Evolutionary conservation across 2,113 vertebrate species (phyloP).

Genomic region (Platycercus adscitus): DNA sequence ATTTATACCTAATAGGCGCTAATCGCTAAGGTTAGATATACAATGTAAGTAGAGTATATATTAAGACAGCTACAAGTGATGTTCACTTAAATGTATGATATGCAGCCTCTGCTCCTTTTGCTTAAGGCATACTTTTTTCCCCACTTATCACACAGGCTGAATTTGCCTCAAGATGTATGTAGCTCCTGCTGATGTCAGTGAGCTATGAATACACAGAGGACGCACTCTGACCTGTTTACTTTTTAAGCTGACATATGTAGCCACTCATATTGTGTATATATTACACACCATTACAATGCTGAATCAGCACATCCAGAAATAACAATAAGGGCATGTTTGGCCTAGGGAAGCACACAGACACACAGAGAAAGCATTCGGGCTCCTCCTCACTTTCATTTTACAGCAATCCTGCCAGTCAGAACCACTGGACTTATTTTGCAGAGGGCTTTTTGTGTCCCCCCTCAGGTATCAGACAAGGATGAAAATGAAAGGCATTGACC

Average conservation of each 20-base stretch:
- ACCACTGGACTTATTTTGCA: not conserved
- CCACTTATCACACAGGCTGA: not conserved
- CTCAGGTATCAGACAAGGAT: not conserved
- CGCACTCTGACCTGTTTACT: not conserved
- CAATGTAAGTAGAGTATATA: not conserved
- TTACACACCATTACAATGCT: not conserved
- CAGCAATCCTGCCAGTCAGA: not conserved
- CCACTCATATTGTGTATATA: slow-evolving; percentile 22
- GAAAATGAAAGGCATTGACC: not conserved
- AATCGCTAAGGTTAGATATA: slow-evolving; percentile 4
- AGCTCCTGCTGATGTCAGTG: not conserved
- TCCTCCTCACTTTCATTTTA: not conserved
- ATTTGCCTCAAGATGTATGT: not conserved
- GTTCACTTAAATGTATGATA: not conserved
- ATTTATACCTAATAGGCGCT: not conserved
- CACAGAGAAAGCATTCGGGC: not conserved
- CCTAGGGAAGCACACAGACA: not conserved
- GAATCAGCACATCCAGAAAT: slow-evolving; percentile 10
- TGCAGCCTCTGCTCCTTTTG: not conserved
- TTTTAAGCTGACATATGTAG: not conserved
- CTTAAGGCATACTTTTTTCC: not conserved
- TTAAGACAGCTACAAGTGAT: not conserved
- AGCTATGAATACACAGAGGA: slow-evolving; percentile 7
- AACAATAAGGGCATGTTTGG: not conserved
- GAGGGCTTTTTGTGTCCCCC: not conserved